Conservation (phyloP, 2,113 vertebrate genomes). For the Maccullochella peelii region DNA sequence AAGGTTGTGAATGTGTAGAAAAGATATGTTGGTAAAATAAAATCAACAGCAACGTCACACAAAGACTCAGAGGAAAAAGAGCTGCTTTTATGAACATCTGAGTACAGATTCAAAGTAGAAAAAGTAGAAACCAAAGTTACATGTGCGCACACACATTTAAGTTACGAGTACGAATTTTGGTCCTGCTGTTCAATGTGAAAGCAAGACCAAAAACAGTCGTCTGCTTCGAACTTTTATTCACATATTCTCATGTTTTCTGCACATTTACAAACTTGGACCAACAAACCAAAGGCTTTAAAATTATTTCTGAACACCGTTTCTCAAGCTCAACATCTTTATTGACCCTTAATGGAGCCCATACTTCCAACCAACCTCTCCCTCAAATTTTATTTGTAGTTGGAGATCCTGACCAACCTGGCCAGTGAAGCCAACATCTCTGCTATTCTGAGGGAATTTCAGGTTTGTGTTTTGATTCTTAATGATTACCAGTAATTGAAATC, state of each 20-base stretch:
- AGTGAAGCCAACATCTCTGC: slow-evolving; percentile 97
- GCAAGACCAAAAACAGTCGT: too few species aligned
- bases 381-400: slow-evolving; percentile 86
- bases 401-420: slow-evolving; percentile 96
- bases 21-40: background rate
- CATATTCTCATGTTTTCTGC: background rate
- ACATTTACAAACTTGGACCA: background rate
- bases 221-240: too few species aligned
- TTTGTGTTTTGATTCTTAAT: slow-evolving; percentile 27
- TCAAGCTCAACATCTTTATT: background rate
- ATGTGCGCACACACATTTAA: too few species aligned
- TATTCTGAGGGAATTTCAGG: slow-evolving; percentile 97
- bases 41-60: background rate
- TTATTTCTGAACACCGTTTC: background rate
- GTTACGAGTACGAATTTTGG: too few species aligned
- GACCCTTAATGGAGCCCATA: too few species aligned
- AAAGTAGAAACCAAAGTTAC: too few species aligned
- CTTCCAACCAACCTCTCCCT: background rate
- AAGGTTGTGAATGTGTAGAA: background rate
- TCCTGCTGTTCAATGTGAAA: too few species aligned
- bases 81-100: background rate
- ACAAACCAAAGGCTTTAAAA: background rate
- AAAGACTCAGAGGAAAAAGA: background rate
- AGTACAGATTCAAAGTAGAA: background rate
- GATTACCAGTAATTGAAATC: background rate